Percentiles rank a stretch among this genome's conserved stretches.
Evolutionary conservation across 2,113 vertebrate species (phyloP).

Genomic region (Dasyornis broadbenti): DNA sequence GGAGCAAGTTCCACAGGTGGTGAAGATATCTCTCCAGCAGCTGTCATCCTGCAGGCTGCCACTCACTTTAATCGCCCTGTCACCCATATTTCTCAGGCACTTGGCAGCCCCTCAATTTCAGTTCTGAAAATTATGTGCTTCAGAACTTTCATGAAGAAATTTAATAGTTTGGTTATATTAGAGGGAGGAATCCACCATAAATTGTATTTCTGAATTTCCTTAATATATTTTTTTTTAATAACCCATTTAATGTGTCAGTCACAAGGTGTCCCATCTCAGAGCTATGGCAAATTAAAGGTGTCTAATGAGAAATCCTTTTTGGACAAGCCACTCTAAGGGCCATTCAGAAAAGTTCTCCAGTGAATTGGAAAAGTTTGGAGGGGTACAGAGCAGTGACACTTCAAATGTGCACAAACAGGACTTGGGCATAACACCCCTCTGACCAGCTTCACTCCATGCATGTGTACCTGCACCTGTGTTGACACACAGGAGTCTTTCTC

Average conservation of each 20-base stretch:
- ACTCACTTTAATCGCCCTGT: conserved; percentile 10
- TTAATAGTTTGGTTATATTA: not conserved
- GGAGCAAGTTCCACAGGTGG: conserved; percentile 17
- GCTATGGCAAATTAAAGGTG: not conserved
- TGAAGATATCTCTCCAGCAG: conserved; percentile 25
- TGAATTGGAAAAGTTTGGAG: not conserved
- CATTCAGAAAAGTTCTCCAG: not conserved
- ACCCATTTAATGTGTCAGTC: not conserved
- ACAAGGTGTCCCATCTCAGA: not conserved
- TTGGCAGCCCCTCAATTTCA: not conserved
- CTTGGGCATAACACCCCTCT: not conserved
- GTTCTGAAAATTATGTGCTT: not conserved
- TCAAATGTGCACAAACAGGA: not conserved
- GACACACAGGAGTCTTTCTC: not conserved
- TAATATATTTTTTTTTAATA: not conserved
- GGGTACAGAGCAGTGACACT: not conserved
- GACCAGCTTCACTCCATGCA: not conserved
- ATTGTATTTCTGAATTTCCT: not conserved
- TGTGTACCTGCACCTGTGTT: not conserved
- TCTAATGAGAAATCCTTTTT: not conserved
- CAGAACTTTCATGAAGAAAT: conserved; percentile 10
- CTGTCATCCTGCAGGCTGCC: not conserved
- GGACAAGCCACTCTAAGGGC: not conserved
- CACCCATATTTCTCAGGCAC: not conserved
- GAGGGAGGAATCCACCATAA: not conserved